Percentiles rank a stretch among this genome's conserved stretches.
Conservation (phyloP, 2,888 invertebrate species). For the Gymnoscelis rufifasciata region DNA sequence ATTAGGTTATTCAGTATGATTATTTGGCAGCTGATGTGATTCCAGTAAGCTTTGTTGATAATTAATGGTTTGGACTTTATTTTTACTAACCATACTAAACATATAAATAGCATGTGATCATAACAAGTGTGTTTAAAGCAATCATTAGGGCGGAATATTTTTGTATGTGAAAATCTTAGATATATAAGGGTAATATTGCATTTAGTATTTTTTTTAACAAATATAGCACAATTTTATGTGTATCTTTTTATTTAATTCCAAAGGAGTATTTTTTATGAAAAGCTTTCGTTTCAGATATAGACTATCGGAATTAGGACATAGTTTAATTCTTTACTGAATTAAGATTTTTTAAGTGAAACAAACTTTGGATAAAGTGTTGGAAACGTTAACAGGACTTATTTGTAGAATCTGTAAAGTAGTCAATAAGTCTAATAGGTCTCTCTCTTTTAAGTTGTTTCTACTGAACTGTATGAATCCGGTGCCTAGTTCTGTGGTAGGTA, state of each 20-base stretch:
- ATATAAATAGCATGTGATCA: conserved; percentile 42
- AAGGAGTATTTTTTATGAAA: neutral
- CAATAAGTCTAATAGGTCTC: too few relatives aligned
- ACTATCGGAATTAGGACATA: too few relatives aligned
- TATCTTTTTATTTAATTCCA: conserved; percentile 4
- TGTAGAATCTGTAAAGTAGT: neutral
- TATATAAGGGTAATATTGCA: conserved; percentile 56
- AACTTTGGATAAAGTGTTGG: too few relatives aligned
- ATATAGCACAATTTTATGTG: conserved; percentile 32
- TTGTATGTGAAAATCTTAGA: conserved; percentile 67
- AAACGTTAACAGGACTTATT: too few relatives aligned
- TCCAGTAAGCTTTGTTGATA: conserved; percentile 31
- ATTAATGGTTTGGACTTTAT: conserved; percentile 26
- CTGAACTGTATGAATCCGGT: too few relatives aligned
- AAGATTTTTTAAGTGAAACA: too few relatives aligned
- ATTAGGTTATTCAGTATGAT: neutral
- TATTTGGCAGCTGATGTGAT: conserved; percentile 40
- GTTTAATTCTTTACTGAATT: too few relatives aligned
- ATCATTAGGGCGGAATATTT: conserved; percentile 71
- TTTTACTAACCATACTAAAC: conserved; percentile 34
- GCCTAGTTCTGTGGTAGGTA: too few relatives aligned
- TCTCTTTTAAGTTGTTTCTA: too few relatives aligned
- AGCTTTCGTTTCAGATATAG: too few relatives aligned
- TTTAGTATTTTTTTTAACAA: conserved; percentile 39
- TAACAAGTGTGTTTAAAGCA: conserved; percentile 61